Evolutionary conservation across 1,140 invertebrate species (phyloP).

Genomic region (Pararge aegeria): DNA sequence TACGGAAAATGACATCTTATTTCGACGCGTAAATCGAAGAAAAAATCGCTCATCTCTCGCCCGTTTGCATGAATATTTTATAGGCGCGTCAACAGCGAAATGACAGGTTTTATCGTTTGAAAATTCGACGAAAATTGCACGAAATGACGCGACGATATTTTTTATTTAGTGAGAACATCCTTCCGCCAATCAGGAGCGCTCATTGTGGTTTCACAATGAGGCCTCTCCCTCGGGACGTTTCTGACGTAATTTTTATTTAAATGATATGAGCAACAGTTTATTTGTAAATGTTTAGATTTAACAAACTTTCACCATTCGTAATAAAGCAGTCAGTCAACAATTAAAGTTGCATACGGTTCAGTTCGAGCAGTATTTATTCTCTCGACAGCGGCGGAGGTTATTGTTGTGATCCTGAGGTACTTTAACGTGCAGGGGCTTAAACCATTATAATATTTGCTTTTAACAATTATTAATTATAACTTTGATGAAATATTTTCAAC

Average conservation of each 20-base stretch:
- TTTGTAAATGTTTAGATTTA: conserved; percentile 52
- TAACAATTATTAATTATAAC: conserved; percentile 4
- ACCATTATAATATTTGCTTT: neutral
- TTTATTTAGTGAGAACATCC: conserved; percentile 78
- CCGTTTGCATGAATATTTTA: conserved; percentile 78
- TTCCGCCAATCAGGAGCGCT: conserved; percentile 76
- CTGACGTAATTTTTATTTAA: conserved; percentile 73
- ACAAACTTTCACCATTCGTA: conserved; percentile 31
- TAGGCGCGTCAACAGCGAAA: conserved; percentile 77
- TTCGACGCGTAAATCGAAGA: conserved; percentile 76
- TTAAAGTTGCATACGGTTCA: conserved; percentile 25
- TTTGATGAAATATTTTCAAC: neutral
- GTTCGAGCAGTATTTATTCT: conserved; percentile 33
- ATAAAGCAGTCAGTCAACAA: conserved; percentile 25
- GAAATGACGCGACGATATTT: conserved; percentile 78
- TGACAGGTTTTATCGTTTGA: conserved; percentile 80
- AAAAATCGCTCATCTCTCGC: conserved; percentile 77
- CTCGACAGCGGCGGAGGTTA: conserved; percentile 6
- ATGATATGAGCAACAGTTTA: conserved; percentile 71
- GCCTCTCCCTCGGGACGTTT: conserved; percentile 61
- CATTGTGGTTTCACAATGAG: conserved; percentile 72
- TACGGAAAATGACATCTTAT: conserved; percentile 81
- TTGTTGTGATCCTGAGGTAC: conserved; percentile 1
- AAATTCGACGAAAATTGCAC: conserved; percentile 77
- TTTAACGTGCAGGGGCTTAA: neutral